A percentile compares a stretch with the other conserved stretches of the same genome.
Evolutionary conservation across 2,797 vertebrate genomes (phyloP).

Genomic region (Trachops cirrhosus): DNA sequence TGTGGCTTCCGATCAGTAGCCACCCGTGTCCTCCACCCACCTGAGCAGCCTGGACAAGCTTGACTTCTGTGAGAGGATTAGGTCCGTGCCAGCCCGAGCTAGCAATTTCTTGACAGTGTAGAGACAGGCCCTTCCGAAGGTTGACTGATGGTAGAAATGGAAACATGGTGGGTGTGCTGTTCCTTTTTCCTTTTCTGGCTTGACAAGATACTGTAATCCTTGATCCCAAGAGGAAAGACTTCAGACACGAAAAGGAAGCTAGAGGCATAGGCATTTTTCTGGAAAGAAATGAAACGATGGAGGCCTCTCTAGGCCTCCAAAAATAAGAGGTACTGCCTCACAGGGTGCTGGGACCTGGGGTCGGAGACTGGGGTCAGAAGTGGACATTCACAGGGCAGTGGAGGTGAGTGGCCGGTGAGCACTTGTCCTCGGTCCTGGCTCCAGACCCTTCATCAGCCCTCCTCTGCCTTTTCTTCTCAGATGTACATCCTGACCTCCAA

Average conservation of each 20-base stretch:
- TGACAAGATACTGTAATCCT: neutral
- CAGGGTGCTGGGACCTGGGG: neutral
- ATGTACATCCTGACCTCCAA: neutral
- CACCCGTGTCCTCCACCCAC: neutral
- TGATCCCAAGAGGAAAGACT: neutral
- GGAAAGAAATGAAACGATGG: neutral
- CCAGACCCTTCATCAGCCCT: neutral
- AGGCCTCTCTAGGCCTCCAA: neutral
- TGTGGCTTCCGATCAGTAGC: neutral
- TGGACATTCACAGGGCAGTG: accelerated
- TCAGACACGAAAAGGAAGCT: neutral
- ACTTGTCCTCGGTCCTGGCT: neutral
- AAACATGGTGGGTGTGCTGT: neutral
- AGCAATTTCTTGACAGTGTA: neutral
- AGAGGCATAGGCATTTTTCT: neutral
- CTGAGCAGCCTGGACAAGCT: neutral
- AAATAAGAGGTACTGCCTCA: neutral
- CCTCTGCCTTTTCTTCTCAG: neutral
- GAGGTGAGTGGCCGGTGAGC: neutral
- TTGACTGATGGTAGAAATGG: neutral
- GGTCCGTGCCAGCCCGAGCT: neutral
- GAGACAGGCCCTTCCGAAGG: neutral
- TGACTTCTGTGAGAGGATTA: neutral
- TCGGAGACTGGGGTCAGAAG: neutral
- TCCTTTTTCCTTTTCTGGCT: neutral